A percentile compares a stretch with the other conserved stretches of the same genome.
These are phyloP conservation scores for Microplitis demolitor DNA, from an alignment of 1,140 invertebrate species.

Conservation along the genomic window DNA sequence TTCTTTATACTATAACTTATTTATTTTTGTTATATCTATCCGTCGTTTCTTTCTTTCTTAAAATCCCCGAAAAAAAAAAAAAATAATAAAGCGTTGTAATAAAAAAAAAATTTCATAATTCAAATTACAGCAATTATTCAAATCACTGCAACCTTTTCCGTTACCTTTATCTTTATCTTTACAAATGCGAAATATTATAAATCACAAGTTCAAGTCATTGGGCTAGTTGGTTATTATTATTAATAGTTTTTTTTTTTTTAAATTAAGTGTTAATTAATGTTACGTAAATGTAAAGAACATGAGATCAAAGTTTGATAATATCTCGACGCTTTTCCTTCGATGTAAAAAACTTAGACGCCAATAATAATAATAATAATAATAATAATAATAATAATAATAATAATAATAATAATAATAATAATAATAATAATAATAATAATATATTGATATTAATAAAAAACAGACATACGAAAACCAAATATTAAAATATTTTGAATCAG, in stretches of 20 bases:
- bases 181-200: constrained; percentile 29
- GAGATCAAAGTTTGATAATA: constrained; percentile 55
- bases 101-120: too few species aligned
- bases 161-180: not conserved
- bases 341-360: not conserved
- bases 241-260: constrained; percentile 38
- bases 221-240: constrained; percentile 45
- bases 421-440: constrained; percentile 24
- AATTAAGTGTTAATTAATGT: constrained; percentile 35
- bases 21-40: constrained; percentile 25
- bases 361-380: constrained; percentile 6
- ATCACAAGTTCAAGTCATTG: constrained; percentile 24
- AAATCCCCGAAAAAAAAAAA: not conserved
- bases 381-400: constrained; percentile 24
- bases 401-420: constrained; percentile 33
- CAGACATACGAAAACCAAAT: not conserved
- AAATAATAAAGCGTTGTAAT: not conserved
- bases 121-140: too few species aligned
- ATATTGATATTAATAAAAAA: constrained; percentile 11
- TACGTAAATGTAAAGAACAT: constrained; percentile 51
- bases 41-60: constrained; percentile 1
- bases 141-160: too few species aligned
- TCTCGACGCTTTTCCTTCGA: constrained; percentile 26
- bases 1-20: constrained; percentile 13
- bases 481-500: not conserved